Evolutionary conservation across 2,888 invertebrate genomes (phyloP).

Genomic region (Drosophila koepferae): DNA sequence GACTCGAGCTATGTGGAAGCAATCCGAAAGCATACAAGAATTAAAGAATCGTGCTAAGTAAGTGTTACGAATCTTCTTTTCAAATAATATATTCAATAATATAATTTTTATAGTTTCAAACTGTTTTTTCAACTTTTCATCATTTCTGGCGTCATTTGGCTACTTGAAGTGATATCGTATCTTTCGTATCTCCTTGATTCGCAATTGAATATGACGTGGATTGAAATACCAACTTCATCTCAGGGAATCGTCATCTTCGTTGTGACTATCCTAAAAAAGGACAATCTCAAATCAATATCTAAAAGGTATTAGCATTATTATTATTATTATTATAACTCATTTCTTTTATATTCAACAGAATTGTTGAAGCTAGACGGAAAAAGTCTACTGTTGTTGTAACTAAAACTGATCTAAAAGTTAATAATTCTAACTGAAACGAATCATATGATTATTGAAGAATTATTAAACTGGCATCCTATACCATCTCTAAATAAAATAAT

Average conservation of each 20-base stretch:
- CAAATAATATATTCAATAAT: neutral
- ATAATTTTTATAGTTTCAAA: neutral
- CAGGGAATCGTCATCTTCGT: slow-evolving; percentile 1
- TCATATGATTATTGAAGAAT: no score
- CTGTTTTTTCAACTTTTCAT: neutral
- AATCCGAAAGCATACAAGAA: neutral
- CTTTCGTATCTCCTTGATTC: neutral
- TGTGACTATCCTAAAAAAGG: neutral
- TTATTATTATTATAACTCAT: neutral
- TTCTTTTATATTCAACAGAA: neutral
- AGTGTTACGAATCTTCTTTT: no score
- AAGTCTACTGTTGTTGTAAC: neutral
- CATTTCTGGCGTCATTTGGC: neutral
- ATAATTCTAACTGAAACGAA: neutral
- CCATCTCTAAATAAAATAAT: no score
- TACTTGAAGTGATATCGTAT: slow-evolving; percentile 4
- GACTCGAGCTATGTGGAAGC: neutral
- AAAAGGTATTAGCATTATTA: neutral
- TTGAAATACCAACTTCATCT: neutral
- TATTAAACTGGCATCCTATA: no score
- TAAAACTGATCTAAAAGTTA: neutral
- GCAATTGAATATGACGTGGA: neutral
- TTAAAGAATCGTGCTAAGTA: slow-evolving; percentile 1
- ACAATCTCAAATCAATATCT: neutral
- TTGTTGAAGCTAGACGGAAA: neutral